These are phyloP conservation scores for Magallana gigas DNA, from an alignment of 1,140 invertebrate genomes.

Conservation along the genomic window DNA sequence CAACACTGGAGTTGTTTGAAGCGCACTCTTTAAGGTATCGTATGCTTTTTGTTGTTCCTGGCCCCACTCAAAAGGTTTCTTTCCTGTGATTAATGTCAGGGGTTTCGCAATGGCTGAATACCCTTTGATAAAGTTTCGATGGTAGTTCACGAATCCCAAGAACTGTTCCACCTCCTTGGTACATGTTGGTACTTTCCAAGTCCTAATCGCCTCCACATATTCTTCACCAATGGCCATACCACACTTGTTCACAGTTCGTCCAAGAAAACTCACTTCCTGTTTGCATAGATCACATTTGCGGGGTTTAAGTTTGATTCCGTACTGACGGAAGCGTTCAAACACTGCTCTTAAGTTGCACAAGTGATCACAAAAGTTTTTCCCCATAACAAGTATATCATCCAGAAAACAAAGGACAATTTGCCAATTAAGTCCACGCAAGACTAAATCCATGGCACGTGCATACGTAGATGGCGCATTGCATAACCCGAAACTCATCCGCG, in stretches of 20 bases:
- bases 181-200: slow-evolving; percentile 3
- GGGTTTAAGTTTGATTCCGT: slow-evolving; percentile 43
- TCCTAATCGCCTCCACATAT: slow-evolving; percentile 37
- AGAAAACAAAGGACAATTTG: slow-evolving; percentile 42
- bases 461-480: slow-evolving; percentile 45
- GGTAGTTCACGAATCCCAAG: slow-evolving; percentile 45
- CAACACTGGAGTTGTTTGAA: slow-evolving; percentile 42
- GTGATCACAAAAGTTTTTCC: slow-evolving; percentile 36
- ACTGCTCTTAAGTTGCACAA: slow-evolving; percentile 26
- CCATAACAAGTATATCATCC: slow-evolving; percentile 51
- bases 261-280: slow-evolving; percentile 42
- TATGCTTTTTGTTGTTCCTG: slow-evolving; percentile 37
- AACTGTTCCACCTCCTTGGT: slow-evolving; percentile 50
- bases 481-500: slow-evolving; percentile 30
- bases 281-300: slow-evolving; percentile 49
- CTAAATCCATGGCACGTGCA: slow-evolving; percentile 31
- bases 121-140: slow-evolving; percentile 32
- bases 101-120: slow-evolving; percentile 26
- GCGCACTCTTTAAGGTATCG: slow-evolving; percentile 18
- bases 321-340: slow-evolving; percentile 48
- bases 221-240: slow-evolving; percentile 40
- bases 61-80: slow-evolving; percentile 44
- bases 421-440: slow-evolving; percentile 43
- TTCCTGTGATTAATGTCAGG: slow-evolving; percentile 39
- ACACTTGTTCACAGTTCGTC: slow-evolving; percentile 21